phyloP scores from a whole-genome alignment of 2,888 invertebrate species.

The Tipula helvola region DNA sequence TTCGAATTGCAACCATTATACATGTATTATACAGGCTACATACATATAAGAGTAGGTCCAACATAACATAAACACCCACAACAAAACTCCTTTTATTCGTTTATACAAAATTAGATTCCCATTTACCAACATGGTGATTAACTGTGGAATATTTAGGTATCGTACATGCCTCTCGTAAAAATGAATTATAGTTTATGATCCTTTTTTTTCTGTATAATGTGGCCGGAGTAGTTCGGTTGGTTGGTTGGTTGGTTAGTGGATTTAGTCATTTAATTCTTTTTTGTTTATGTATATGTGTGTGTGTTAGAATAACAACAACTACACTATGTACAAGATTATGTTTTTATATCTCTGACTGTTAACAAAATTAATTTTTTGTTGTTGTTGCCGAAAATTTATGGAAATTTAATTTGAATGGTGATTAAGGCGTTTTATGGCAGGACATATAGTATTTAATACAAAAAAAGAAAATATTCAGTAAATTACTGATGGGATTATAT shows the following conservation, averaged over 20 bases:
- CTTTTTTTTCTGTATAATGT: not conserved
- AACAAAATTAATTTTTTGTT: not conserved
- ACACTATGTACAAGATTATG: not conserved
- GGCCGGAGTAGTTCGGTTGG: not conserved
- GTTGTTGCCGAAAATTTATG: not conserved
- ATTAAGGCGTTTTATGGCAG: not conserved
- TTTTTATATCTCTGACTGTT: not conserved
- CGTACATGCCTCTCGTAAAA: not conserved
- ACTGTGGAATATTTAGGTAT: not conserved
- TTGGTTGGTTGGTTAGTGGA: not conserved
- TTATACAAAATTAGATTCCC: not conserved
- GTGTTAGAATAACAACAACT: not conserved
- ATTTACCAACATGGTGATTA: not conserved
- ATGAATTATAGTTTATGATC: conserved; percentile 4
- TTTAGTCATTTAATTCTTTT: not conserved
- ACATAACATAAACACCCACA: not conserved
- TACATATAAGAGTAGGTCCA: not conserved
- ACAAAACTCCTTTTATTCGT: not conserved
- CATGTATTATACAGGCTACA: not conserved
- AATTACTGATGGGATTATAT: not conserved
- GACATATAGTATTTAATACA: not conserved
- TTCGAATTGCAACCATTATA: not conserved
- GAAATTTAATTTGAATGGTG: not conserved
- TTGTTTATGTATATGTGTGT: no score
- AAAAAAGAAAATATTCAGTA: not conserved